Evolutionary conservation across 2,113 vertebrate species (phyloP), one percentile per base, ranked within the genome.

Genomic region (Micronycteris hirsuta): DNA sequence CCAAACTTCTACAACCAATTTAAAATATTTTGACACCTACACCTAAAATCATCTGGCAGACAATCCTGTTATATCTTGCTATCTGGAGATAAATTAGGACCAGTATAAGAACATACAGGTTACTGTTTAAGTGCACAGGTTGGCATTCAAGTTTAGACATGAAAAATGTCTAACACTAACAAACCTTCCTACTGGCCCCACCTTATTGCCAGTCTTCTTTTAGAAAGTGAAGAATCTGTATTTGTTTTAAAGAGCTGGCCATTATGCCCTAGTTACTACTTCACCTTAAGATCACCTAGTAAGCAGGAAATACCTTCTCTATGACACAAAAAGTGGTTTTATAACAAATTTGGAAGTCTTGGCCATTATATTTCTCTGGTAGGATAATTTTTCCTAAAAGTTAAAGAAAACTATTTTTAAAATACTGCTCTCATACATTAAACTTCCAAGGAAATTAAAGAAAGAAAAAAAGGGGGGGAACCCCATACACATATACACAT

Each of bases 271-370:
- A 38, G 45, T 43, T 92, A 85, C 33, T 49, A 33, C 65, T 83
- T 95, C 77, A 84, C 31, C 41, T 81, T 31, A 61, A 41, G n/a
- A 68, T 65, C 33, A 91, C 65, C 73, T 33, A 54, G 15, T n/a
- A 52, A 89, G 41, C 56, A 95, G 38, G 52, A 91, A 93, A 93
- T 26, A 71, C 10, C 26, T 31, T 78, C 24, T 33, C 47, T 45
- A 20, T 26, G 16, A 54, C 63, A 73, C 17, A 61, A 67, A 67
- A 58, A 19, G 70, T 28, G 33, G 24, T 36, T 77, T 84, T 73
- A 68, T 19, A 94, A 93, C 56, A 95, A 89, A 95, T 86, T 61
- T 74, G 52, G n/a, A 95, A 86, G 58, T 5, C 20, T 71, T 93
- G 36, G 67, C 41, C 2, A 77, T 36, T 77, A 36, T 26, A 71